Conservation (phyloP, 1,140 invertebrate genomes). For the Drosophila azteca region DNA sequence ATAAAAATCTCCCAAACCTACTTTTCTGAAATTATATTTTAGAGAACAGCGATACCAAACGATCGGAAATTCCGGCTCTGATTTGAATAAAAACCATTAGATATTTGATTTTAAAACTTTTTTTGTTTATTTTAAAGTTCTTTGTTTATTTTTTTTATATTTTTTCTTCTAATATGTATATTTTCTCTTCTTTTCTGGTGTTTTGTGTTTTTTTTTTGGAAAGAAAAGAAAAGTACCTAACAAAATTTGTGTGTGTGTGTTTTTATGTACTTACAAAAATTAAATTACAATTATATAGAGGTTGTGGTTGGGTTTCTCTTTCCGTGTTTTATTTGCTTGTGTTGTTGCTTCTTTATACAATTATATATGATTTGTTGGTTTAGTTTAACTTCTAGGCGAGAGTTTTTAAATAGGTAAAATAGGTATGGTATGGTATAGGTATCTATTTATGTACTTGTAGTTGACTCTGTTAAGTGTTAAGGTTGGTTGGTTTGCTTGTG, state of each 20-base stretch:
- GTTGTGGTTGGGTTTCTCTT: slow-evolving; percentile 46
- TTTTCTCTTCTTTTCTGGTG: slow-evolving; percentile 43
- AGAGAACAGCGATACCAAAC: too few relatives aligned
- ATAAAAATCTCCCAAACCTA: too few relatives aligned
- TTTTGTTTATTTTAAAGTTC: slow-evolving; percentile 40
- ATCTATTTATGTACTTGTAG: slow-evolving; percentile 62
- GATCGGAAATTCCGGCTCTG: too few relatives aligned
- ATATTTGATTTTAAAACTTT: slow-evolving; percentile 36
- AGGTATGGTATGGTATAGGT: slow-evolving; percentile 9
- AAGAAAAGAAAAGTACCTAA: slow-evolving; percentile 51
- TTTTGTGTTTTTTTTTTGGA: slow-evolving; percentile 47
- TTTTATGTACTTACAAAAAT: slow-evolving; percentile 64
- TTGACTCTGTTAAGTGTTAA: slow-evolving; percentile 49
- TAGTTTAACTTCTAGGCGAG: slow-evolving; percentile 60
- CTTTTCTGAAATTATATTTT: too few relatives aligned
- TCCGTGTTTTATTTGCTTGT: slow-evolving; percentile 49
- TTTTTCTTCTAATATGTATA: slow-evolving; percentile 58
- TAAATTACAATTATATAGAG: slow-evolving; percentile 67
- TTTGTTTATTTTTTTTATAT: slow-evolving; percentile 26
- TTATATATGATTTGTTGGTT: slow-evolving; percentile 39
- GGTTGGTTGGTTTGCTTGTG: slow-evolving; percentile 14
- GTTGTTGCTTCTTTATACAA: slow-evolving; percentile 40
- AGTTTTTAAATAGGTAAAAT: slow-evolving; percentile 53
- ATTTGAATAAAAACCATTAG: background rate
- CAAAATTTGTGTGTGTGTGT: slow-evolving; percentile 16